Percentiles rank a stretch among this genome's conserved stretches.
phyloP scores from a whole-genome alignment of 2,797 vertebrate genomes.

The Myotis myotis region DNA sequence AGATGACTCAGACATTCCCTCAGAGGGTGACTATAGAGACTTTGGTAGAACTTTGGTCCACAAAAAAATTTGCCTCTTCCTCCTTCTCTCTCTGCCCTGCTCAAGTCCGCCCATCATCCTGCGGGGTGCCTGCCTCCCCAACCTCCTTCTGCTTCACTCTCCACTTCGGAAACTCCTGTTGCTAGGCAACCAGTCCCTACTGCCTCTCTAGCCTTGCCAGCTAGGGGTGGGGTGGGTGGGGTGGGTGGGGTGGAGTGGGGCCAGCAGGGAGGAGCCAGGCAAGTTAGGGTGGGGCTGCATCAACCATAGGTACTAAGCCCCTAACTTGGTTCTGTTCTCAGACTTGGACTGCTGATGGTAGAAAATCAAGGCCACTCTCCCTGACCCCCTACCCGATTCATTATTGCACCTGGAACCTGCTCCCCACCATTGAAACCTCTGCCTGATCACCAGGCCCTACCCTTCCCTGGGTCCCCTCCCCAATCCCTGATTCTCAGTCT shows the following conservation, averaged over 20 bases:
- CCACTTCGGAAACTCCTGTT: constrained; percentile 54
- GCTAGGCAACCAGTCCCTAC: constrained; percentile 42
- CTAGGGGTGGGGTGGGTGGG: not conserved
- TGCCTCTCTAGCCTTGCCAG: not conserved
- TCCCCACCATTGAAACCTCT: not conserved
- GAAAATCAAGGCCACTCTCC: not conserved
- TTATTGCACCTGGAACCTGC: not conserved
- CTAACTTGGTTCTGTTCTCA: not conserved
- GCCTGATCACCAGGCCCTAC: too few species aligned
- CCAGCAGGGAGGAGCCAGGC: not conserved
- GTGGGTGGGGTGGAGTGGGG: not conserved
- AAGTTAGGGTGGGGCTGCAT: not conserved
- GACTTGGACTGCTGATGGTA: not conserved
- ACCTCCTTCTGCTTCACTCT: constrained; percentile 17
- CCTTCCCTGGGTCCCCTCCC: not conserved
- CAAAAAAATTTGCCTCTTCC: not conserved
- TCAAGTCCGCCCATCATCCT: not conserved
- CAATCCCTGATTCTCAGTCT: not conserved
- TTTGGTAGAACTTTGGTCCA: not conserved
- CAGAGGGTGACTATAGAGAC: constrained; percentile 3
- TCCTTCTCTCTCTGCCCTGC: not conserved
- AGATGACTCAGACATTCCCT: constrained; percentile 63
- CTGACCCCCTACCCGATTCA: too few species aligned
- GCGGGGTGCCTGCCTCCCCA: not conserved
- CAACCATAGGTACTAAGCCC: not conserved